A percentile compares a stretch with the other conserved stretches of the same genome.
Conservation (phyloP, 2,797 vertebrate genomes). For the Otolemur crassicaudatus region DNA sequence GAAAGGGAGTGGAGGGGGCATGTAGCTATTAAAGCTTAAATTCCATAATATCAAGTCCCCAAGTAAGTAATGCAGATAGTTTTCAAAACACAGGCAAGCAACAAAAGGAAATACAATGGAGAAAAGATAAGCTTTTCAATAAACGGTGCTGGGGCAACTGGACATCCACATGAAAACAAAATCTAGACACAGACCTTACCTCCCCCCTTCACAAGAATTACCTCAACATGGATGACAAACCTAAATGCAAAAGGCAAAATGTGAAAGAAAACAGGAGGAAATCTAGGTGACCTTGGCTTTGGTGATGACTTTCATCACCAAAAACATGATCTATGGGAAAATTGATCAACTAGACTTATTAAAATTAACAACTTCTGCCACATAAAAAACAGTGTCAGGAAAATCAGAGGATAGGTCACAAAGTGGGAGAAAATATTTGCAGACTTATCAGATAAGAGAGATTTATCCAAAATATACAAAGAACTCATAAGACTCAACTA, state of each 20-base stretch:
- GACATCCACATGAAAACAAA: not conserved
- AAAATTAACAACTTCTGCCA: not conserved
- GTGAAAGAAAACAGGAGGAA: not conserved
- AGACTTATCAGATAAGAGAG: not conserved
- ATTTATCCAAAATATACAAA: not conserved
- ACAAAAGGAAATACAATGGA: not conserved
- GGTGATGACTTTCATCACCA: not conserved
- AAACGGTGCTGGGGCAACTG: not conserved
- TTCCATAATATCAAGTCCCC: not conserved
- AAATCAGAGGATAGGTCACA: not conserved
- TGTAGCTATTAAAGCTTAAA: not conserved
- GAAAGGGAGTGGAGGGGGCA: too few relatives aligned
- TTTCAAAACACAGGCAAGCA: slow-evolving; percentile 17
- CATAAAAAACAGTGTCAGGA: not conserved
- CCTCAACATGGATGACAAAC: not conserved
- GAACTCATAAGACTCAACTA: not conserved
- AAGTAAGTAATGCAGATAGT: not conserved
- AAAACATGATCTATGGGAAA: not conserved
- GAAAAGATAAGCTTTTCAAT: not conserved
- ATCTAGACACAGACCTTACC: not conserved
- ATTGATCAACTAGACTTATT: not conserved
- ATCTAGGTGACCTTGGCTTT: not conserved
- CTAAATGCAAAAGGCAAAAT: not conserved
- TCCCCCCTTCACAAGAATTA: not conserved
- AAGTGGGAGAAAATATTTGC: not conserved